Evolutionary conservation across 2,113 vertebrate species (phyloP).

Genomic region (Rafetus swinhoei): DNA sequence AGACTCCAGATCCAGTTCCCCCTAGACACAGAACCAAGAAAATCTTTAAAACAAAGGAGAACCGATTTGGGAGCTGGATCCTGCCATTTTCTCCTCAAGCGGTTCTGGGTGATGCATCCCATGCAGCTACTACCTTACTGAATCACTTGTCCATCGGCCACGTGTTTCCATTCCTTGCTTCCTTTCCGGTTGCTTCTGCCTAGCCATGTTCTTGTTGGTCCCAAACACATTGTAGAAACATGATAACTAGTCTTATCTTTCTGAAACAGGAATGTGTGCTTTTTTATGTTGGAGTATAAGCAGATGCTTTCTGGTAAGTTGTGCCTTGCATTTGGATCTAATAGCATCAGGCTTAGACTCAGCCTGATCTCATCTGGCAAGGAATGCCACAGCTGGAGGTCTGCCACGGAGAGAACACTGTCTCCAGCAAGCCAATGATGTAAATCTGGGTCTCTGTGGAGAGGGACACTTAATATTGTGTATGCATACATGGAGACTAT

Average conservation of each 20-base stretch:
- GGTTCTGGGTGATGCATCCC: neutral
- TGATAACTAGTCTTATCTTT: neutral
- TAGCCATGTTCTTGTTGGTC: neutral
- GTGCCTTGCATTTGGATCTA: neutral
- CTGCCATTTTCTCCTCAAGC: neutral
- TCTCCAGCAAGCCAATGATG: neutral
- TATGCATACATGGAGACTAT: neutral
- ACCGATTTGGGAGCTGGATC: neutral
- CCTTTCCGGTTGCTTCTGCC: neutral
- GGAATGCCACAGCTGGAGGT: neutral
- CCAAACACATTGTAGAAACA: neutral
- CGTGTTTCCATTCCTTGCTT: neutral
- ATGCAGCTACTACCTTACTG: neutral
- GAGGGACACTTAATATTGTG: neutral
- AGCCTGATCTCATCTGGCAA: neutral
- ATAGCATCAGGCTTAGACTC: neutral
- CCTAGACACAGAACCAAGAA: neutral
- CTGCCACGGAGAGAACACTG: neutral
- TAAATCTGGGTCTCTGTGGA: neutral
- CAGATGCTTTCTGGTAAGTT: neutral
- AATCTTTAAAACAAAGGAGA: neutral
- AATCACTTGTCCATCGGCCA: neutral
- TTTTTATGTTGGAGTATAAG: neutral
- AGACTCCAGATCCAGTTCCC: neutral
- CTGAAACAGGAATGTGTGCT: neutral